Conservation (phyloP, 2,113 vertebrate species). For the Phalacrocorax carbo region DNA sequence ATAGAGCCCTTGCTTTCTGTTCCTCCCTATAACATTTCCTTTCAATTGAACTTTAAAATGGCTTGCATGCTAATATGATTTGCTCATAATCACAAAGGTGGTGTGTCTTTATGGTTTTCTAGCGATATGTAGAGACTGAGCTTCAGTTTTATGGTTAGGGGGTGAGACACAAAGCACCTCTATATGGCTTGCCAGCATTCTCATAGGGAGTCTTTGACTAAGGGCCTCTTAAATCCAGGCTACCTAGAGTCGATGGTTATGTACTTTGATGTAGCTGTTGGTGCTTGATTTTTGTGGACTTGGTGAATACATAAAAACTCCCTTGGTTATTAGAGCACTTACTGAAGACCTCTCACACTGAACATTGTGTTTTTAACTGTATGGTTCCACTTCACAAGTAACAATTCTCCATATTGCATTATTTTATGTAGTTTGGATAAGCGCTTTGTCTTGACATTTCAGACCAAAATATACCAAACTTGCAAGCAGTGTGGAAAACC, state of each 20-base stretch:
- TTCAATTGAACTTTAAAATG: not conserved
- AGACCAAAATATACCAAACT: not conserved
- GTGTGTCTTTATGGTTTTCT: not conserved
- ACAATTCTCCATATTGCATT: not conserved
- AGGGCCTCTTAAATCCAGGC: not conserved
- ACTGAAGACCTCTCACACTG: not conserved
- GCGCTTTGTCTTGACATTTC: not conserved
- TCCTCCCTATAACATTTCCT: not conserved
- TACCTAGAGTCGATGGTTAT: not conserved
- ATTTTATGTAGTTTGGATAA: not conserved
- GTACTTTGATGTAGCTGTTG: not conserved
- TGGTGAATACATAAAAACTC: not conserved
- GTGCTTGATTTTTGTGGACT: not conserved
- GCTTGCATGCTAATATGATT: not conserved
- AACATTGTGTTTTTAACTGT: not conserved
- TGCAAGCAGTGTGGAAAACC: rapidly evolving
- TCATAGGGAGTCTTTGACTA: not conserved
- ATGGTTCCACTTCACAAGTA: not conserved
- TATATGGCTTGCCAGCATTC: not conserved
- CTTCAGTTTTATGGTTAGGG: not conserved
- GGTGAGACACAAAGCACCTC: not conserved
- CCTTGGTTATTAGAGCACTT: not conserved
- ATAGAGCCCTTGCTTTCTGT: not conserved
- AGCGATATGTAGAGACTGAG: not conserved
- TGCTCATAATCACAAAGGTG: not conserved